Conservation (phyloP, 2,113 vertebrate genomes). For the Puffinus mauretanicus region DNA sequence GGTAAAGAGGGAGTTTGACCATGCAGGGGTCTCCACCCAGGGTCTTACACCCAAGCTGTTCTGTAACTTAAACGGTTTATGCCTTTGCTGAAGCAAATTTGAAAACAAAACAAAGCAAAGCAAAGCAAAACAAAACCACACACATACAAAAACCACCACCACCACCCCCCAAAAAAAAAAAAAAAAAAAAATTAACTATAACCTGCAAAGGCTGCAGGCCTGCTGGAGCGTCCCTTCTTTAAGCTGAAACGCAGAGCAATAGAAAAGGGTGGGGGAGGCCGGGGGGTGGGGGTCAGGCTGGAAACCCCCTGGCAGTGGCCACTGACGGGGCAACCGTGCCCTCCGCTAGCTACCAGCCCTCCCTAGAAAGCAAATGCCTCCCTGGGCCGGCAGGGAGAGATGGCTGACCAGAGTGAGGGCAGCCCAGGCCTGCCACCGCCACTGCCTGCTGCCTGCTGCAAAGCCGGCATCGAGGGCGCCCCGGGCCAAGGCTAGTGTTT, state of each 20-base stretch:
- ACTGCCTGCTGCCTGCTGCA: too few relatives aligned
- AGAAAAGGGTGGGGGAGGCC: background rate
- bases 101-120: background rate
- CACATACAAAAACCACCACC: background rate
- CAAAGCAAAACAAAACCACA: background rate
- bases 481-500: background rate
- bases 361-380: background rate
- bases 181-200: background rate
- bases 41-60: background rate
- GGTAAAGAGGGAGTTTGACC: background rate
- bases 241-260: background rate
- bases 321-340: fast-evolving
- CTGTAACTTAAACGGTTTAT: background rate
- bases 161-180: background rate
- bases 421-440: background rate
- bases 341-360: background rate
- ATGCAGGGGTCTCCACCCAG: background rate
- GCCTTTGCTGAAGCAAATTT: background rate
- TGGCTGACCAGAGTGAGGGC: background rate
- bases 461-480: fast-evolving
- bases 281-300: background rate
- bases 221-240: background rate
- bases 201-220: background rate
- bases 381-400: background rate
- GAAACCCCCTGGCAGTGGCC: background rate